These are phyloP conservation scores for Drosophila heteroneura DNA, from an alignment of 2,888 invertebrate species.

Conservation along the genomic window DNA sequence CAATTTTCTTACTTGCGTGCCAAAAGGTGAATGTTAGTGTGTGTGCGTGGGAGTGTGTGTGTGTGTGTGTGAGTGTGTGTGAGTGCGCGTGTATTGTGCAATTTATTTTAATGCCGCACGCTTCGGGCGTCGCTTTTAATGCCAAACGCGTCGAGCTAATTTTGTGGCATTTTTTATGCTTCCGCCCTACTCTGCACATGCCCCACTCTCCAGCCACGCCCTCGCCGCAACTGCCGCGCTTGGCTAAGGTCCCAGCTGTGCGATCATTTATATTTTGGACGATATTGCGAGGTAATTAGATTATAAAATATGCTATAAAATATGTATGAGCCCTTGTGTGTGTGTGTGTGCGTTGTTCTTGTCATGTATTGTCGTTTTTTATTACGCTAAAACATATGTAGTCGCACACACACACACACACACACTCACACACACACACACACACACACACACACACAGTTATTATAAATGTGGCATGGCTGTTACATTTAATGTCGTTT, in stretches of 20 bases:
- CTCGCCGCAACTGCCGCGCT: slow-evolving; percentile 19
- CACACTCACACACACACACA: background rate
- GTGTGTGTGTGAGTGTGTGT: slow-evolving; percentile 13
- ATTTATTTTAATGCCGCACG: slow-evolving; percentile 78
- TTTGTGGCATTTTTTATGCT: slow-evolving; percentile 72
- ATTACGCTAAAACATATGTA: slow-evolving; percentile 74
- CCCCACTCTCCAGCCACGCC: slow-evolving; percentile 27
- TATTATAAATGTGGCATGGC: slow-evolving; percentile 49
- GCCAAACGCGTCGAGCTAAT: slow-evolving; percentile 78
- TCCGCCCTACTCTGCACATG: background rate
- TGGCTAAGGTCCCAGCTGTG: slow-evolving; percentile 68
- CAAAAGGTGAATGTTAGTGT: slow-evolving; percentile 17
- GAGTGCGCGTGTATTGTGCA: slow-evolving; percentile 66
- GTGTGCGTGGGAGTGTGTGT: background rate
- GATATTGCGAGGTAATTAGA: slow-evolving; percentile 79
- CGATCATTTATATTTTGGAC: slow-evolving; percentile 71
- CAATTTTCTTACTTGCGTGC: slow-evolving; percentile 46
- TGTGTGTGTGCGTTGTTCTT: slow-evolving; percentile 10
- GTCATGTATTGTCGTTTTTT: slow-evolving; percentile 71
- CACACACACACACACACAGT: background rate
- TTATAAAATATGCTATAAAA: slow-evolving; percentile 83
- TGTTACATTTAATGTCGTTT: slow-evolving; percentile 48
- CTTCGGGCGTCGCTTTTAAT: slow-evolving; percentile 76
- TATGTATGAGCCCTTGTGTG: slow-evolving; percentile 52
- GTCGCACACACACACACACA: slow-evolving; percentile 17